These are phyloP conservation scores for Austrofundulus limnaeus DNA, from an alignment of 2,113 vertebrate genomes.

Conservation along the genomic window DNA sequence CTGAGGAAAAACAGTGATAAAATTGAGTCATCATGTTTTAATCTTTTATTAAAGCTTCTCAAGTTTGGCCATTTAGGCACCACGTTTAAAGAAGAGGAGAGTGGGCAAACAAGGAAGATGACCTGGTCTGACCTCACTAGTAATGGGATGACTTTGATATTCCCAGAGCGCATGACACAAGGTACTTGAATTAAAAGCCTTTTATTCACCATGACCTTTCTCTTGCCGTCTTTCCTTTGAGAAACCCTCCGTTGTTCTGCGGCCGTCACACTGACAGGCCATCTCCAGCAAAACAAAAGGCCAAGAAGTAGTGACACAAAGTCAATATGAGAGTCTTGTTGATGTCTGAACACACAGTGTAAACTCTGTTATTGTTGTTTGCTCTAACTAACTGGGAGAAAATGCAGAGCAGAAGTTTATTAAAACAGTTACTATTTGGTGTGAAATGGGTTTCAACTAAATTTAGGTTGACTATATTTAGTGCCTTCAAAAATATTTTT, in stretches of 20 bases:
- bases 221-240: slow-evolving; percentile 60
- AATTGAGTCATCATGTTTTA: slow-evolving; percentile 34
- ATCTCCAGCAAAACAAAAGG: slow-evolving; percentile 72
- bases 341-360: slow-evolving; percentile 45
- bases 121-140: slow-evolving; percentile 53
- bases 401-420: slow-evolving; percentile 31
- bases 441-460: no score
- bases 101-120: slow-evolving; percentile 56
- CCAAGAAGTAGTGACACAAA: slow-evolving; percentile 73
- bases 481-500: no score
- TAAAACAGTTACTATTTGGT: slow-evolving; percentile 10
- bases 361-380: slow-evolving; percentile 55
- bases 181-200: slow-evolving; percentile 71
- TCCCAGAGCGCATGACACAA: slow-evolving; percentile 63
- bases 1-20: background rate
- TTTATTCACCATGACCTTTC: slow-evolving; percentile 75
- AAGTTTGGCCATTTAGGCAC: slow-evolving; percentile 55
- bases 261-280: slow-evolving; percentile 67
- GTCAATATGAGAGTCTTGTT: slow-evolving; percentile 68
- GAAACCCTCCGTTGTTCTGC: slow-evolving; percentile 65
- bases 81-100: slow-evolving; percentile 40
- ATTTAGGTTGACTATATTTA: no score
- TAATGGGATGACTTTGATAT: slow-evolving; percentile 75
- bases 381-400: slow-evolving; percentile 10
- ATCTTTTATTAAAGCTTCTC: slow-evolving; percentile 52